These are phyloP conservation scores for Lordiphosa clarofinis DNA, from an alignment of 1,140 invertebrate genomes.

Conservation along the genomic window DNA sequence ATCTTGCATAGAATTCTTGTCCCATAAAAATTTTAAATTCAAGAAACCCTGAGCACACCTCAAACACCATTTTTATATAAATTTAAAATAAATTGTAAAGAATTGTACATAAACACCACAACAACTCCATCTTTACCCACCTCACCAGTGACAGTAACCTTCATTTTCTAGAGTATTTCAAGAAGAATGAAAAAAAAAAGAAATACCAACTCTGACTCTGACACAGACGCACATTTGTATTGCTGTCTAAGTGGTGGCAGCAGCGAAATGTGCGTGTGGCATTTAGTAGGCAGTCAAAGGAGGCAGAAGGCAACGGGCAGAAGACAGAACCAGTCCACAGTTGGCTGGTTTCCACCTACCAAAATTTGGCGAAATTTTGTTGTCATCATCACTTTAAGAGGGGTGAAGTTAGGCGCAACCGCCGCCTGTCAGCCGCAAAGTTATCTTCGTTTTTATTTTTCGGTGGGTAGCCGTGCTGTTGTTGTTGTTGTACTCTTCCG, in stretches of 20 bases:
- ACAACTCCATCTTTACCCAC: no score
- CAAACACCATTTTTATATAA: no score
- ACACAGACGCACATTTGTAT: constrained; percentile 62
- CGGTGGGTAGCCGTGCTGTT: constrained; percentile 7
- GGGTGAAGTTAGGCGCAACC: constrained; percentile 18
- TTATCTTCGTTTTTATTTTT: constrained; percentile 49
- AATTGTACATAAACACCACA: no score
- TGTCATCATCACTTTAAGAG: constrained; percentile 74
- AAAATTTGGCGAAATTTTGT: constrained; percentile 65
- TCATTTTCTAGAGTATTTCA: no score
- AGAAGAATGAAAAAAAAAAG: no score
- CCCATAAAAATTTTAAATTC: no score
- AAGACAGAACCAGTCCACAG: constrained; percentile 29
- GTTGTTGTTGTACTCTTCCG: constrained; percentile 56
- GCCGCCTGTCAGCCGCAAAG: constrained; percentile 66
- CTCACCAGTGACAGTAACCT: no score
- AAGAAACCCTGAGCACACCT: no score
- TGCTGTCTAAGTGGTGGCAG: constrained; percentile 65
- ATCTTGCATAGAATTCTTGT: no score
- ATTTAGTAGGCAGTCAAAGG: constrained; percentile 27
- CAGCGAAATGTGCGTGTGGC: constrained; percentile 67
- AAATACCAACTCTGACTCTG: not conserved
- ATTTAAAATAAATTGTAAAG: no score
- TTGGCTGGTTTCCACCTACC: constrained; percentile 4
- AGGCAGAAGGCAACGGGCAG: constrained; percentile 3